A percentile compares a stretch with the other conserved stretches of the same genome.
Evolutionary conservation across 2,797 vertebrate species (phyloP).

Genomic region (Percopsis omiscomaycus): DNA sequence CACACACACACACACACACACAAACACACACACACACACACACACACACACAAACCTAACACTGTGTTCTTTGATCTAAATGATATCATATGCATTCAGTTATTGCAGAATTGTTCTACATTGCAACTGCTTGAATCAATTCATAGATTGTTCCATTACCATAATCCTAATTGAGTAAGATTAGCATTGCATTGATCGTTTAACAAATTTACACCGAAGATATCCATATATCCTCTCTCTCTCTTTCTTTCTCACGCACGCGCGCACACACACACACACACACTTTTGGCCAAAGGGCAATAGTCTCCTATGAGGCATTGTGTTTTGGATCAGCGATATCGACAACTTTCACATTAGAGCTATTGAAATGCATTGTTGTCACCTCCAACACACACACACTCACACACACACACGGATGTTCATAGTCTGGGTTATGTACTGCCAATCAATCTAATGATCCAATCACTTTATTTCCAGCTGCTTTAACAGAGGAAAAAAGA

Average conservation of each 20-base stretch:
- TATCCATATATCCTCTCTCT: no score
- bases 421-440: background rate
- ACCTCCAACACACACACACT: slow-evolving; percentile 18
- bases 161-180: no score
- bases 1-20: no score
- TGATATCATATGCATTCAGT: background rate
- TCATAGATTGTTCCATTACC: no score
- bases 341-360: slow-evolving; percentile 78
- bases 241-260: no score
- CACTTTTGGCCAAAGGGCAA: slow-evolving; percentile 59
- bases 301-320: slow-evolving; percentile 46
- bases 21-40: slow-evolving; percentile 13
- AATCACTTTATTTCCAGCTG: no score
- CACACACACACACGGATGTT: slow-evolving; percentile 20
- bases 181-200: no score
- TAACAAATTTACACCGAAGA: no score
- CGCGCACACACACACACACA: no score
- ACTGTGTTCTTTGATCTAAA: background rate
- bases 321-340: slow-evolving; percentile 77
- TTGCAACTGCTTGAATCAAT: no score
- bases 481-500: slow-evolving; percentile 37
- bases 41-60: background rate
- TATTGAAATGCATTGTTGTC: slow-evolving; percentile 78
- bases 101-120: no score
- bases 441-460: no score